Evolutionary conservation across 2,888 invertebrate genomes (phyloP).

Genomic region (Bellardia pandia): DNA sequence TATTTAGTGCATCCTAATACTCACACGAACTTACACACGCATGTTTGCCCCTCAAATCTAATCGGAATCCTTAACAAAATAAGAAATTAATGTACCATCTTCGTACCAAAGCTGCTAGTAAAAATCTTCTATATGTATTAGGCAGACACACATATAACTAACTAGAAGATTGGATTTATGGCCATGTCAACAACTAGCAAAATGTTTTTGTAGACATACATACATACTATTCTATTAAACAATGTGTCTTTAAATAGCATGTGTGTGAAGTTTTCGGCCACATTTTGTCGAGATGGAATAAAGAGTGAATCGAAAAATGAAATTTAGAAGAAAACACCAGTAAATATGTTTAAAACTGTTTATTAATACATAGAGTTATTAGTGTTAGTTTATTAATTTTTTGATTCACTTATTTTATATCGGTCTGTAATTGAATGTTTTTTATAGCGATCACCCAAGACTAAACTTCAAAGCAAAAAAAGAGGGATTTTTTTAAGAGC

Average conservation of each 20-base stretch:
- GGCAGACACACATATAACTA: background rate
- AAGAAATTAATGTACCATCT: slow-evolving; percentile 34
- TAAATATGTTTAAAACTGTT: no score
- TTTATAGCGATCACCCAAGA: no score
- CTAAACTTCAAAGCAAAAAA: no score
- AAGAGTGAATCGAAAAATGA: no score
- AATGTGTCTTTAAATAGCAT: background rate
- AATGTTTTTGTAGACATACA: background rate
- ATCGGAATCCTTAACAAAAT: slow-evolving; percentile 37
- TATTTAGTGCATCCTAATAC: background rate
- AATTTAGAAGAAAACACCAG: no score
- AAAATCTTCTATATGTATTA: background rate
- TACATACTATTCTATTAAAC: background rate
- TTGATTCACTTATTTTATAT: no score
- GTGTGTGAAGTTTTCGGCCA: background rate
- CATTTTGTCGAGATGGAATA: no score
- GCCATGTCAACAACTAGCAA: slow-evolving; percentile 43
- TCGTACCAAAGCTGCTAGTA: background rate
- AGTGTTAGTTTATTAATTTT: no score
- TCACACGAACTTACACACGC: background rate
- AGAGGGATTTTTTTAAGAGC: no score
- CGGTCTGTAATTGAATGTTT: no score
- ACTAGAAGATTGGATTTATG: slow-evolving; percentile 26
- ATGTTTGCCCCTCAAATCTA: background rate
- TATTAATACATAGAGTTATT: no score